These are phyloP conservation scores for Nasonia vitripennis DNA, from an alignment of 1,140 invertebrate species.

Conservation along the genomic window DNA sequence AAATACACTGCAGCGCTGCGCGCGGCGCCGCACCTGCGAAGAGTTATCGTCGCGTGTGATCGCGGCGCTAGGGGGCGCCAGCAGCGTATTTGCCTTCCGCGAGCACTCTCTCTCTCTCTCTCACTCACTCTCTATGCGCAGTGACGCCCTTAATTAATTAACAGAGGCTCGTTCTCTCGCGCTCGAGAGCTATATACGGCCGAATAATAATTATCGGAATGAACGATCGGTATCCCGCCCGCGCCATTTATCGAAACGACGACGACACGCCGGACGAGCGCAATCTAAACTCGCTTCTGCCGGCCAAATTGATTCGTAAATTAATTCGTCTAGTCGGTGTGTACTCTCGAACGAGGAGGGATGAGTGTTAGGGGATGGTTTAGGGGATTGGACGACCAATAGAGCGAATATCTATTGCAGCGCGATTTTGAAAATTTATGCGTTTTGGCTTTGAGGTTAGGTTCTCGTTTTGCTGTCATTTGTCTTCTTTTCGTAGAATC, in stretches of 20 bases:
- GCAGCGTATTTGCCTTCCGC: constrained; percentile 24
- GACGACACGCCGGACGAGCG: constrained; percentile 21
- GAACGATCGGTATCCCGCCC: constrained; percentile 68
- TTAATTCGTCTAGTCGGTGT: constrained; percentile 58
- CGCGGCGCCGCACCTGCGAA: constrained; percentile 44
- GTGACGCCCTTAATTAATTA: constrained; percentile 63
- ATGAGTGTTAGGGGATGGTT: too few relatives aligned
- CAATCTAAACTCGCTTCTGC: constrained; percentile 60
- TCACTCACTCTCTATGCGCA: background rate
- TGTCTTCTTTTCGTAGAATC: too few relatives aligned
- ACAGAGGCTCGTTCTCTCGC: constrained; percentile 56
- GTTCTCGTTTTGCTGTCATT: too few relatives aligned
- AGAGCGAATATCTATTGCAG: too few relatives aligned
- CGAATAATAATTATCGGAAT: constrained; percentile 73
- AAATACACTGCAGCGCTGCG: background rate
- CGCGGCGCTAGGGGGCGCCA: constrained; percentile 25
- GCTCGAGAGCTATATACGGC: background rate
- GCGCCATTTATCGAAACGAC: constrained; percentile 67
- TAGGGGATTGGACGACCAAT: too few relatives aligned
- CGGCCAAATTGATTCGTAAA: constrained; percentile 68
- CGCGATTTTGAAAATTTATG: too few relatives aligned
- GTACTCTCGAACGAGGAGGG: too few relatives aligned
- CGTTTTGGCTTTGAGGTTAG: too few relatives aligned
- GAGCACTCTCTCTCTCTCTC: background rate
- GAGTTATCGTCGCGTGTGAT: constrained; percentile 68